Percentiles rank a stretch among this genome's conserved stretches.
These are phyloP conservation scores for Xanthia icteritia DNA, from an alignment of 2,888 invertebrate genomes.

Conservation along the genomic window DNA sequence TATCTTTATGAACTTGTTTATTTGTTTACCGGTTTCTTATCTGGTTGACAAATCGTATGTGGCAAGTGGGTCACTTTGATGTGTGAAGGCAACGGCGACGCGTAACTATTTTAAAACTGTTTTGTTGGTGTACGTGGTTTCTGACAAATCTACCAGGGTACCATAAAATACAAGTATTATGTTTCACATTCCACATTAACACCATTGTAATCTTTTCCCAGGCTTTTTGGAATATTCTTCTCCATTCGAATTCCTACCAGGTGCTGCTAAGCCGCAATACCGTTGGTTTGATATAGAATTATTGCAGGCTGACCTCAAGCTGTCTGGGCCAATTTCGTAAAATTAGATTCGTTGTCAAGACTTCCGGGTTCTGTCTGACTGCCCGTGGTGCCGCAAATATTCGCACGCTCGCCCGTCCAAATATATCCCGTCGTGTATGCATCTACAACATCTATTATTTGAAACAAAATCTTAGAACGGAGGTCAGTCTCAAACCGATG, in stretches of 20 bases:
- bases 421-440: constrained; percentile 28
- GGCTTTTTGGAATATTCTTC: constrained; percentile 3
- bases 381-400: constrained; percentile 33
- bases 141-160: constrained; percentile 21
- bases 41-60: constrained; percentile 46
- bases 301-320: constrained; percentile 26
- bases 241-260: constrained; percentile 10
- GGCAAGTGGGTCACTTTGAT: constrained; percentile 50
- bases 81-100: constrained; percentile 44
- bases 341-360: constrained; percentile 39
- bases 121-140: constrained; percentile 33
- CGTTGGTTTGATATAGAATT: constrained; percentile 18
- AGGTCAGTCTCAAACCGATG: constrained; percentile 45
- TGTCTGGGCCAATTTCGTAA: constrained; percentile 5
- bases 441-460: constrained; percentile 31
- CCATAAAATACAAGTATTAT: constrained; percentile 30
- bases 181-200: constrained; percentile 17
- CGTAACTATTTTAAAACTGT: constrained; percentile 42
- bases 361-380: constrained; percentile 31
- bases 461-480: constrained; percentile 22
- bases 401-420: constrained; percentile 26
- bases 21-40: constrained; percentile 44
- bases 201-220: constrained; percentile 23
- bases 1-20: constrained; percentile 42
- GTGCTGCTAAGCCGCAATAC: constrained; percentile 2